phyloP scores from a whole-genome alignment of 2,888 invertebrate genomes.

The Acleris holmiana region DNA sequence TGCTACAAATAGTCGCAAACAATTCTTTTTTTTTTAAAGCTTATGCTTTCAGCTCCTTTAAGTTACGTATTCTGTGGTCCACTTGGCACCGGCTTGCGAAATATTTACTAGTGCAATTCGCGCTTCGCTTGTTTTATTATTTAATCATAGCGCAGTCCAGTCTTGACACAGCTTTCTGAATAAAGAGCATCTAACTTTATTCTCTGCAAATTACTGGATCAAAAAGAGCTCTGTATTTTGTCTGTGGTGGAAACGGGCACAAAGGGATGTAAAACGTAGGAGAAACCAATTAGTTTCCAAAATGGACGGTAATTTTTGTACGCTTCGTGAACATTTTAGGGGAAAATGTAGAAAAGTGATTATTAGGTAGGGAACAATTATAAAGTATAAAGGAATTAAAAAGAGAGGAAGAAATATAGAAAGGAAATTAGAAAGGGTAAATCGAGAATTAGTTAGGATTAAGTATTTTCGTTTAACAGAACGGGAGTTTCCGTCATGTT shows the following conservation, averaged over 20 bases:
- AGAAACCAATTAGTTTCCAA: neutral
- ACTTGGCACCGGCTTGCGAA: constrained; percentile 26
- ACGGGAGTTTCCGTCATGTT: no score
- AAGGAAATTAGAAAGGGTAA: no score
- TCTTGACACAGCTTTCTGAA: constrained; percentile 32
- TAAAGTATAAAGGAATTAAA: no score
- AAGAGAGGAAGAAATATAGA: no score
- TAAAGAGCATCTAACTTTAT: constrained; percentile 16
- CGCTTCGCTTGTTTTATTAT: constrained; percentile 34
- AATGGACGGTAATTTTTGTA: no score
- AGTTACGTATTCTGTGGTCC: constrained; percentile 5
- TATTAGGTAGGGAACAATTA: no score
- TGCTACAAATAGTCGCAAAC: no score
- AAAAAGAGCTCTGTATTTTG: neutral
- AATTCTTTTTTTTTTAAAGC: no score
- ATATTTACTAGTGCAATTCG: constrained; percentile 27
- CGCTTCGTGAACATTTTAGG: no score
- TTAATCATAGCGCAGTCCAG: constrained; percentile 33
- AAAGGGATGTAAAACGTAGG: neutral
- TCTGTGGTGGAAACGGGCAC: neutral
- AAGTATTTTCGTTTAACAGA: no score
- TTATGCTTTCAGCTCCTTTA: neutral
- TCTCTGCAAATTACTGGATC: neutral
- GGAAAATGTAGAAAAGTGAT: no score
- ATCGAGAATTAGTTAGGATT: no score